phyloP scores from a whole-genome alignment of 2,113 vertebrate species.

The Arenaria interpres region DNA sequence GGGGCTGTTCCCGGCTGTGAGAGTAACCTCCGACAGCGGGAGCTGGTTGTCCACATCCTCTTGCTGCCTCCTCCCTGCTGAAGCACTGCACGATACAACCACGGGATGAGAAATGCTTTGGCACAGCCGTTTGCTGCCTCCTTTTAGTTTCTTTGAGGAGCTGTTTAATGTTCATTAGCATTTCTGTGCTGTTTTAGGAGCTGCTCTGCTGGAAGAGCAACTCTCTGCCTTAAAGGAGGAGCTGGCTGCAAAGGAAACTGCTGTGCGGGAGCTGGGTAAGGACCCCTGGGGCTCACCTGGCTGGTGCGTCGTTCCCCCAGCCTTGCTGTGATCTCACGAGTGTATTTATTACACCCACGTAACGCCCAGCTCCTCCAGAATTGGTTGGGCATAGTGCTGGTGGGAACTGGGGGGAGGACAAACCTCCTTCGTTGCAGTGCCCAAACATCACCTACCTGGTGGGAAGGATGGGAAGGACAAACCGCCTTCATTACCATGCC shows the following conservation, averaged over 20 bases:
- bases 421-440: not conserved
- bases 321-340: rapidly evolving
- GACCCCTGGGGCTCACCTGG: not conserved
- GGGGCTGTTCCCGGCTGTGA: not conserved
- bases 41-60: not conserved
- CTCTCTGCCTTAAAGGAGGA: conserved; percentile 75
- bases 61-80: not conserved
- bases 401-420: not conserved
- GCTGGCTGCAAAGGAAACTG: conserved; percentile 68
- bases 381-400: rapidly evolving
- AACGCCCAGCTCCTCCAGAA: not conserved
- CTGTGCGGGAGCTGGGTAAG: conserved; percentile 81
- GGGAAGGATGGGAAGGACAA: not conserved
- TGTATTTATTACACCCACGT: not conserved
- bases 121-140: not conserved
- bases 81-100: not conserved
- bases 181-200: conserved; percentile 53
- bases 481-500: not conserved
- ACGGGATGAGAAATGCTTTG: not conserved
- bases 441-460: not conserved
- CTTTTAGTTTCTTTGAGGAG: not conserved
- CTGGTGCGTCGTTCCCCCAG: not conserved
- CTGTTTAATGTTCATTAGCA: not conserved
- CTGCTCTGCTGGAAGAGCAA: conserved; percentile 69
- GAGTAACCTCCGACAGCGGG: not conserved